Conservation (phyloP, 1,140 invertebrate genomes). For the Drosophila trapezifrons region DNA sequence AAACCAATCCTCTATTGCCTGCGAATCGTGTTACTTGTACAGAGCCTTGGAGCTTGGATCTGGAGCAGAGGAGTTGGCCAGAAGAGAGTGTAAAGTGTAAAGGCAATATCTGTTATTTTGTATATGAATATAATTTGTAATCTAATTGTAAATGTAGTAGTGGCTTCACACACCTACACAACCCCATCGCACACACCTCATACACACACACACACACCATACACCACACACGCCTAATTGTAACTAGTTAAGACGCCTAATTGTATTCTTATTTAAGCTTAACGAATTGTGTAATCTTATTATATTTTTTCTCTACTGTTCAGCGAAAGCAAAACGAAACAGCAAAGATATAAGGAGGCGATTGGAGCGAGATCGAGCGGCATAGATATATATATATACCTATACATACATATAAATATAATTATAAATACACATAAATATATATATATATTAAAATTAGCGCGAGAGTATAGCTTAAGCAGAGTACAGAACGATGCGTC, state of each 20-base stretch:
- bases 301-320: conserved; percentile 32
- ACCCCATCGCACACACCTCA: not conserved
- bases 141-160: conserved; percentile 45
- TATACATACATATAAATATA: conserved; percentile 38
- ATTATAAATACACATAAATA: conserved; percentile 31
- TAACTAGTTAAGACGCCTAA: conserved; percentile 55
- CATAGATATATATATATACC: conserved; percentile 41
- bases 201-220: not conserved
- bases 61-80: not conserved
- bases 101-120: conserved; percentile 52
- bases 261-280: conserved; percentile 45
- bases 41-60: conserved; percentile 10
- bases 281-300: conserved; percentile 47
- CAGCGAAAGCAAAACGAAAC: conserved; percentile 5
- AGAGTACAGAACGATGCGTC: conserved; percentile 34
- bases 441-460: conserved; percentile 36
- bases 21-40: conserved; percentile 11
- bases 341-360: not conserved
- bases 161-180: conserved; percentile 14
- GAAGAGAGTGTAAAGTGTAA: conserved; percentile 35
- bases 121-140: conserved; percentile 53
- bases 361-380: conserved; percentile 16
- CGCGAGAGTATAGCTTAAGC: conserved; percentile 49
- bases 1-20: not conserved
- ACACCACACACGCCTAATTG: conserved; percentile 27